Evolutionary conservation across 2,888 invertebrate genomes (phyloP).

Genomic region (Hypolimnas misippus): DNA sequence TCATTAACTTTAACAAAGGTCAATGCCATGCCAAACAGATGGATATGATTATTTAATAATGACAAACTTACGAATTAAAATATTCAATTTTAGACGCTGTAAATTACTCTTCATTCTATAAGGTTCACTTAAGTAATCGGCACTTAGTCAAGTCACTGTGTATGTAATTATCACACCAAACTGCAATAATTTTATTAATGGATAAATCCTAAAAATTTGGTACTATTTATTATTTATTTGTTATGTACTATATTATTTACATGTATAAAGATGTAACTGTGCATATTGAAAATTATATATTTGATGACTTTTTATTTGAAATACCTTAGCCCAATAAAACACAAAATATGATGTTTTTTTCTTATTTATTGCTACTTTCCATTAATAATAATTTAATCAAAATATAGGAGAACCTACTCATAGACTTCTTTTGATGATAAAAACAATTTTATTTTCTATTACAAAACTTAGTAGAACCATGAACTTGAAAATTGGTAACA

Average conservation of each 20-base stretch:
- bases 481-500: too few relatives aligned
- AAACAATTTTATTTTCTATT: too few relatives aligned
- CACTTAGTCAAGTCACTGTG: slow-evolving; percentile 77
- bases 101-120: slow-evolving; percentile 61
- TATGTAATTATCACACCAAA: slow-evolving; percentile 78
- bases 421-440: too few relatives aligned
- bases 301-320: slow-evolving; percentile 81
- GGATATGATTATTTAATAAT: slow-evolving; percentile 54
- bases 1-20: slow-evolving; percentile 53
- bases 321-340: slow-evolving; percentile 80
- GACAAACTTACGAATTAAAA: slow-evolving; percentile 51
- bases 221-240: slow-evolving; percentile 84
- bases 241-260: slow-evolving; percentile 84
- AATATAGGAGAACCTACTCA: too few relatives aligned
- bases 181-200: slow-evolving; percentile 73
- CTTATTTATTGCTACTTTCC: slow-evolving; percentile 40
- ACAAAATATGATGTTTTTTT: slow-evolving; percentile 52
- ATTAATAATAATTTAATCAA: not conserved
- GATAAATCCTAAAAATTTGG: slow-evolving; percentile 77
- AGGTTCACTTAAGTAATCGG: slow-evolving; percentile 67
- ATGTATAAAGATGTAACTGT: slow-evolving; percentile 83
- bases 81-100: slow-evolving; percentile 62
- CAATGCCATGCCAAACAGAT: slow-evolving; percentile 67
- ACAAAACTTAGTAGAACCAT: too few relatives aligned
- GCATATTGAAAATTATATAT: slow-evolving; percentile 83